Base-by-base conservation (phyloP, 2,888 invertebrate genomes). In the Bruchidius siliquastri region DNA sequence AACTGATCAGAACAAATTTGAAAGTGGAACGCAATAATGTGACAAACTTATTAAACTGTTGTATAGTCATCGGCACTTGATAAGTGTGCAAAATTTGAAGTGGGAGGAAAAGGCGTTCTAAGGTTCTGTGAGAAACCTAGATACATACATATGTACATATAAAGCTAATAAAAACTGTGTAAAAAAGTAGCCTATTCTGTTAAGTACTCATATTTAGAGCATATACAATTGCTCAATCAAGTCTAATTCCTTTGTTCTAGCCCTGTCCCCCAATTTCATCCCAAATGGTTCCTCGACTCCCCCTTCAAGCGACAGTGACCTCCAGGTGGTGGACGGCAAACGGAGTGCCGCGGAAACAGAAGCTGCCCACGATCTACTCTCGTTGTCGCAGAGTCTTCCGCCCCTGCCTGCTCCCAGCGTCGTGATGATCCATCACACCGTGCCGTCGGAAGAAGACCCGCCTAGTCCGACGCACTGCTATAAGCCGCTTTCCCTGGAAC, bases 321-420 rank as follows among this genome's bases (percentile, higher is more conserved):
- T 49, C 18, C 49, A 49, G 18, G 49, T 18, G 49, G 49, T 49
- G 8, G 49, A 49, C 49, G 13, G 49, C 74, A 85, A 87, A 74
- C 90, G 92, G 72, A 91, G 92, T 80, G 91, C 93, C 26, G 96
- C 94, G 82, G 96, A 96, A 86, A 96, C 95, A 13, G 95, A 96
- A 87, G 96, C 95, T 49, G 96, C 96, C 0, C 95, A 95, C 85
- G 96, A 94, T 85, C 88, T 93, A 76, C 87, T 94, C 30, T 94
- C 93, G 70, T 87, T 94, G 66, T 93, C 94, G 0, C 92, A 94
- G 81, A 93, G 94, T 79, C 85, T 93, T 81, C 94, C 94, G 20
- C 95, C 93, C 20, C 88, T 93, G 77, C 92, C 92, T 71, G 91
- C 91, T 4, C 93, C 92, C 32, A 90, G 92, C 79, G 89, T 92